These are phyloP conservation scores for Conistra vaccinii DNA, from an alignment of 2,888 invertebrate species.

Conservation along the genomic window DNA sequence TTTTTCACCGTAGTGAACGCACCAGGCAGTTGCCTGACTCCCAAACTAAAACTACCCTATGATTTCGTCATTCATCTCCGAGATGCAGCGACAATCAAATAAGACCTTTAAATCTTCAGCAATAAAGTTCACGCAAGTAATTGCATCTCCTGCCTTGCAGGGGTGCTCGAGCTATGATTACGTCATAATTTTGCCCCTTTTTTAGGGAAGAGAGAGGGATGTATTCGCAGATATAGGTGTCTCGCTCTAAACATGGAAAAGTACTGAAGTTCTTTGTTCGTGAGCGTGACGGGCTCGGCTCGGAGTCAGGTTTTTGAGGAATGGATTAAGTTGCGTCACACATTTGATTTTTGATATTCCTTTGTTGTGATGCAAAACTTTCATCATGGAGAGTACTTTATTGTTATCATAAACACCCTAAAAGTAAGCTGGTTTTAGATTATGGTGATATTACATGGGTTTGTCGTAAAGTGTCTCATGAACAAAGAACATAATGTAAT, in stretches of 20 bases:
- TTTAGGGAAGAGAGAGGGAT: constrained; percentile 70
- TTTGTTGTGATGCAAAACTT: constrained; percentile 56
- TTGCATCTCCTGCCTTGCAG: constrained; percentile 69
- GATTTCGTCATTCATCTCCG: constrained; percentile 73
- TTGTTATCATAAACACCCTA: constrained; percentile 31
- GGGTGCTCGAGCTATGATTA: constrained; percentile 81
- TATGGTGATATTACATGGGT: constrained; percentile 26
- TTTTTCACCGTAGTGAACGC: constrained; percentile 10
- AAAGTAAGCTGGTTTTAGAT: constrained; percentile 20
- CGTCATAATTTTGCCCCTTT: constrained; percentile 86
- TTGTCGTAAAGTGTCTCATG: constrained; percentile 40
- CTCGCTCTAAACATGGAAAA: constrained; percentile 72
- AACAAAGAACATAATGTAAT: constrained; percentile 50
- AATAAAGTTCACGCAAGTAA: constrained; percentile 62
- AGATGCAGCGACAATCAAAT: constrained; percentile 61
- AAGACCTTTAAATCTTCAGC: constrained; percentile 52
- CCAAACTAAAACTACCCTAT: constrained; percentile 72
- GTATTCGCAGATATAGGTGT: constrained; percentile 39
- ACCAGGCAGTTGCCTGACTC: constrained; percentile 54
- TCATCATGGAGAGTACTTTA: constrained; percentile 21
- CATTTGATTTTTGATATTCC: constrained; percentile 56
- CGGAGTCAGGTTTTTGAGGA: constrained; percentile 58
- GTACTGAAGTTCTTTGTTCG: constrained; percentile 78
- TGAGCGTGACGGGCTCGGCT: constrained; percentile 62
- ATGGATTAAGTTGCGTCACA: constrained; percentile 66